Conservation (phyloP, 2,113 vertebrate species). For the Meleagris gallopavo region DNA sequence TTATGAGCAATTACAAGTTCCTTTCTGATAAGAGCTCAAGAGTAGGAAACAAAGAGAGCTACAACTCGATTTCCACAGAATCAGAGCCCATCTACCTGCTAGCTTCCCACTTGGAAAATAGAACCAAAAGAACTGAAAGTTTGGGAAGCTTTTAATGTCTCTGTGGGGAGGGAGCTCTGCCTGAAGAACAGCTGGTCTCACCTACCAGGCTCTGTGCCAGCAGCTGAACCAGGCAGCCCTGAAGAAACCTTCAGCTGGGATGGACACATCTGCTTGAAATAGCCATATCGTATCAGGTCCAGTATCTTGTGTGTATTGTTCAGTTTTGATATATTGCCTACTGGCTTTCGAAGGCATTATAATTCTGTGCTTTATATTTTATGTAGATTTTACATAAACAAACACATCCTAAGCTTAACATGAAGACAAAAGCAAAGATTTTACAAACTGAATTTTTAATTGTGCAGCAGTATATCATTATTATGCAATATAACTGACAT, state of each 20-base stretch:
- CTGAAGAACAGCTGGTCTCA: not conserved
- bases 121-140: not conserved
- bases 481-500: not conserved
- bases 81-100: not conserved
- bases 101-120: not conserved
- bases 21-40: not conserved
- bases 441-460: not conserved
- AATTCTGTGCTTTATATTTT: not conserved
- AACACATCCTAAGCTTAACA: not conserved
- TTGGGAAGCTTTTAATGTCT: not conserved
- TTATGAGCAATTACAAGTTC: not conserved
- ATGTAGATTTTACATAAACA: not conserved
- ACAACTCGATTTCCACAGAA: not conserved
- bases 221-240: not conserved
- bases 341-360: not conserved
- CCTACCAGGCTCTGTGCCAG: not conserved
- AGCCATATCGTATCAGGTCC: not conserved
- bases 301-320: not conserved
- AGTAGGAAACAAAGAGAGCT: accelerated
- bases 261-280: not conserved
- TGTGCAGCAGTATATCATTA: no score
- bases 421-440: not conserved
- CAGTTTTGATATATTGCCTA: not conserved
- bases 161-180: not conserved
- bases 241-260: not conserved